phyloP scores from a whole-genome alignment of 1,140 invertebrate species.

The Cotesia chilonis region DNA sequence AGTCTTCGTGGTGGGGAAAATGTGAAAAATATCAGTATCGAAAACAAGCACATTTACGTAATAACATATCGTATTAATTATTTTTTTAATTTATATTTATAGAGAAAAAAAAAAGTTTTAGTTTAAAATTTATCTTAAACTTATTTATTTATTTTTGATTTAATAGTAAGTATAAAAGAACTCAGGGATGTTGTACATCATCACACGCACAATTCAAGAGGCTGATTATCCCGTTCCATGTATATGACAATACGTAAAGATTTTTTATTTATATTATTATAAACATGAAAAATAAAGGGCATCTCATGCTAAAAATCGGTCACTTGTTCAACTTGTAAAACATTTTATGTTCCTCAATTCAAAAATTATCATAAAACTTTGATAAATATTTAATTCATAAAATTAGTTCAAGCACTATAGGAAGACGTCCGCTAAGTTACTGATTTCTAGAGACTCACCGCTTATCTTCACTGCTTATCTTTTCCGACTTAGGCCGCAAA shows the following conservation, averaged over 20 bases:
- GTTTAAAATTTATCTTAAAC: background rate
- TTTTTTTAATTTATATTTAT: slow-evolving; percentile 9
- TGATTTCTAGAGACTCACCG: too few species aligned
- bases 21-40: slow-evolving; percentile 75
- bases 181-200: slow-evolving; percentile 24
- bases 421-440: too few species aligned
- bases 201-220: background rate
- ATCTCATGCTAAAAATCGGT: background rate
- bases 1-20: slow-evolving; percentile 84
- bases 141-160: background rate
- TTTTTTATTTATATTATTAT: slow-evolving; percentile 7
- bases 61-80: slow-evolving; percentile 75
- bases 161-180: background rate
- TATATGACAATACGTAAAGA: slow-evolving; percentile 16
- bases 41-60: slow-evolving; percentile 78
- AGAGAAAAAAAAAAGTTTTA: background rate
- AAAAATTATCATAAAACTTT: too few species aligned
- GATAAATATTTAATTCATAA: too few species aligned
- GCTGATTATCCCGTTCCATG: background rate
- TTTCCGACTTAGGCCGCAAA: too few species aligned
- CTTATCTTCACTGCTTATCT: too few species aligned
- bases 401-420: too few species aligned
- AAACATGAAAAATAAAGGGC: background rate
- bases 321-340: too few species aligned
- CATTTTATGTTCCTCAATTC: too few species aligned